Base-by-base conservation (phyloP, 1,140 invertebrate species). In the Scaptomyza hsui region DNA sequence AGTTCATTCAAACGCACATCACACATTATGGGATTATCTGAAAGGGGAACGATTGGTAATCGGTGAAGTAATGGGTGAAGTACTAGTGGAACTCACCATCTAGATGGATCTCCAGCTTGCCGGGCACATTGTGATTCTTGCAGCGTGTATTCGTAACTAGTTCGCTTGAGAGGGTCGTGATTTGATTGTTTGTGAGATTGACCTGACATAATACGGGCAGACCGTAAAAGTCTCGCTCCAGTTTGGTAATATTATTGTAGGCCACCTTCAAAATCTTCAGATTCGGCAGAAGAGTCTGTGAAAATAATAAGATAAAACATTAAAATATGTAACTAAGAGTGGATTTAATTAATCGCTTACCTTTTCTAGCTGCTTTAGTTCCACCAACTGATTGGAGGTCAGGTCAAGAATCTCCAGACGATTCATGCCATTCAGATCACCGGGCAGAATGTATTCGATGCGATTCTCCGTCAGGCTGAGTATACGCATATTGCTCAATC, bases 221-320 rank as follows among this genome's bases (percentile, higher is more conserved):
- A 1, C 95, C 95, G 69, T 96, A 95, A 86, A 97, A 96, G 90
- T 96, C 96, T 75, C 94, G 94, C 26, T 96, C 95, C 57, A 96
- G 92, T 26, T 94, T 91, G 3, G 93, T 94, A 2, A 97, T 91
- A 42, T 94, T 94, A 88, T 97, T 97, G 81, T 96, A 93, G 24
- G 94, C 94, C 3, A 95, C 95, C 57, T 95, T 93, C n/a, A 97
- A 86, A 71, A 95, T 94, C 83, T 95, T 95, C 59, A 97, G 88
- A 7, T 94, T 93, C 5, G 95, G 95, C 44, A 97, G 91, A 90
- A 94, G 94, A n/a, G 95, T 95, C 96, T 97, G 32, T 1, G 29
- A 5, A 10, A n/a, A 10, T 12, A 37, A n/a, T 6, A n/a, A 37
- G 10, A 0, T n/a, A n/a, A 55, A 73, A 2, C 26, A 29, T 29